Conservation (phyloP, 2,888 invertebrate genomes). For the Tenodera sinensis region DNA sequence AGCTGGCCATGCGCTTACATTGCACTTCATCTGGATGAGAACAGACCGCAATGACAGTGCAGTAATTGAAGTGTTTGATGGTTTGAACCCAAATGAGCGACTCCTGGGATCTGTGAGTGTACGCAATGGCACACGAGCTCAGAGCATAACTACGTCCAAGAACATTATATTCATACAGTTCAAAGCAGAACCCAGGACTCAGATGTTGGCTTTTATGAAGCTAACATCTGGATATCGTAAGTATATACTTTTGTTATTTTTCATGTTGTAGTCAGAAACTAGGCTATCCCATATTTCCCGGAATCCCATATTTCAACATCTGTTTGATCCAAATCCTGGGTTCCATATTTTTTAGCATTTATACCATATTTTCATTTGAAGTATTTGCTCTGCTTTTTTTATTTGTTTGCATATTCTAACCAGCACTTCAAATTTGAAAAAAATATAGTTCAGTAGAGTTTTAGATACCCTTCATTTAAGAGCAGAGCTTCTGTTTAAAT, state of each 20-base stretch:
- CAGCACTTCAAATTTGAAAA: no score
- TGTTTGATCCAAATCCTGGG: no score
- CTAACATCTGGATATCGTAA: slow-evolving; percentile 70
- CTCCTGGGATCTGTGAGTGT: slow-evolving; percentile 68
- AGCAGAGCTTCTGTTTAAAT: no score
- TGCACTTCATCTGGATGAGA: slow-evolving; percentile 78
- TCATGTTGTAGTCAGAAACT: no score
- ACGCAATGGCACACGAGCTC: slow-evolving; percentile 81
- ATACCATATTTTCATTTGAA: no score
- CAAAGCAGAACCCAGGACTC: slow-evolving; percentile 65
- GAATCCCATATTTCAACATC: no score
- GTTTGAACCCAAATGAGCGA: slow-evolving; percentile 54
- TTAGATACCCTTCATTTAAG: no score
- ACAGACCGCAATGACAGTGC: slow-evolving; percentile 71
- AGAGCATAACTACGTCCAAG: slow-evolving; percentile 78
- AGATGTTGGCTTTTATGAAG: slow-evolving; percentile 73
- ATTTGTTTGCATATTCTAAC: no score
- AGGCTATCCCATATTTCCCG: no score
- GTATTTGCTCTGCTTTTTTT: no score
- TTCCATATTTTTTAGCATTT: no score
- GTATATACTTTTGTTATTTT: slow-evolving; percentile 28
- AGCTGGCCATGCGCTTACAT: slow-evolving; percentile 75
- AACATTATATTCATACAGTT: slow-evolving; percentile 80
- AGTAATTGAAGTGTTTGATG: slow-evolving; percentile 51
- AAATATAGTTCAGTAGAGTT: no score